A percentile compares a stretch with the other conserved stretches of the same genome.
These are phyloP conservation scores for Phrynocephalus vlangalii DNA, from an alignment of 2,797 vertebrate genomes.

Conservation along the genomic window DNA sequence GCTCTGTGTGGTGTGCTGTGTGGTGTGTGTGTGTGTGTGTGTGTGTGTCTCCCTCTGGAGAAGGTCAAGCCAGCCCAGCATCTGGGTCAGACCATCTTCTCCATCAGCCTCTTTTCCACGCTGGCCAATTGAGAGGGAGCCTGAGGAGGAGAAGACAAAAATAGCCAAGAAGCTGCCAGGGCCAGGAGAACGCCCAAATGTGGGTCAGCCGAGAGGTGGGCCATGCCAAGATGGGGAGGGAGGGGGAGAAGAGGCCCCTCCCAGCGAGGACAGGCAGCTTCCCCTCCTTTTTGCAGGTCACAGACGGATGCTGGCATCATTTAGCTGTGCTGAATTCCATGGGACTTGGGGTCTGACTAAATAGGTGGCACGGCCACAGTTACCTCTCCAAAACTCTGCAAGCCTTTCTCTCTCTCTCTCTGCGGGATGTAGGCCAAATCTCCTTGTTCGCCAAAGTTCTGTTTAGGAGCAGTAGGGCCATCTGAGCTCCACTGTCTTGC, in stretches of 20 bases:
- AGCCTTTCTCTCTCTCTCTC: no score
- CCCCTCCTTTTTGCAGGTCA: background rate
- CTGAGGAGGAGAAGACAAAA: background rate
- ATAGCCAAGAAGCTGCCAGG: background rate
- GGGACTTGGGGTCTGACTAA: background rate
- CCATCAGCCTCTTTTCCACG: background rate
- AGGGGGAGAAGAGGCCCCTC: background rate
- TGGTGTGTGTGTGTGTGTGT: no score
- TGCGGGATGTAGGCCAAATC: background rate
- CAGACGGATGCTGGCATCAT: background rate
- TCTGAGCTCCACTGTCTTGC: background rate
- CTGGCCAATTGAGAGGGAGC: background rate
- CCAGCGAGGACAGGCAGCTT: background rate
- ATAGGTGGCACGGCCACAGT: background rate
- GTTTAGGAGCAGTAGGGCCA: no score
- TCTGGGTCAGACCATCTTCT: background rate
- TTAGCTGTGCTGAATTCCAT: background rate
- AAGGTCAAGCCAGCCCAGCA: background rate
- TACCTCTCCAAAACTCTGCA: no score
- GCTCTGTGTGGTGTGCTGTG: no score
- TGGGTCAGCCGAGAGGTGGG: background rate
- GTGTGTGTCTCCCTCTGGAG: background rate
- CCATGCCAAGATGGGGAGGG: background rate
- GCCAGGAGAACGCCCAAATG: background rate
- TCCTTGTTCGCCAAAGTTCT: no score